Evolutionary conservation across 2,113 vertebrate genomes (phyloP).

Genomic region (Ardeotis arabs): DNA sequence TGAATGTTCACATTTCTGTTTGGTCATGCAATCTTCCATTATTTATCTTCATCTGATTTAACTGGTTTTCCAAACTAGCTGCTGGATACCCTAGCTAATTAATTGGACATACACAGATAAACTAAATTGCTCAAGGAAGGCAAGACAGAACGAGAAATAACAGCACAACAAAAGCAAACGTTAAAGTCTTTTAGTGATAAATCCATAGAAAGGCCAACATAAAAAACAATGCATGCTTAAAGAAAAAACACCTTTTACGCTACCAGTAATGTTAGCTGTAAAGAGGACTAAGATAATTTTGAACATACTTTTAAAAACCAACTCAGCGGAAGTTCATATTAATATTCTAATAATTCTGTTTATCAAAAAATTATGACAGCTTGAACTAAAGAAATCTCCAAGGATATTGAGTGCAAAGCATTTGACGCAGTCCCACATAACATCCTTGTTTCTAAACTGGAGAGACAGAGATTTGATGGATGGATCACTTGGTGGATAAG

Average conservation of each 20-base stretch:
- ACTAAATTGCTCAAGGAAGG: background rate
- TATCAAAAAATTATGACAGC: background rate
- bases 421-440: too few species aligned
- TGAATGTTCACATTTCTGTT: background rate
- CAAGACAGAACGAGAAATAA: background rate
- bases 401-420: background rate
- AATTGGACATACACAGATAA: background rate
- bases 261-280: background rate
- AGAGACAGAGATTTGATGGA: too few species aligned
- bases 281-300: background rate
- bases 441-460: too few species aligned
- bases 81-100: background rate
- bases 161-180: rapidly evolving
- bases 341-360: background rate
- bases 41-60: background rate
- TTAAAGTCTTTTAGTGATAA: background rate
- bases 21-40: background rate
- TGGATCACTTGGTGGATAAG: too few species aligned
- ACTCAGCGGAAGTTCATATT: background rate
- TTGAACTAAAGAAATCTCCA: background rate
- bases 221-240: background rate
- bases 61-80: background rate
- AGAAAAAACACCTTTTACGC: background rate
- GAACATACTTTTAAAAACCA: background rate
- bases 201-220: background rate